Evolutionary conservation across 2,888 invertebrate species (phyloP).

Genomic region (Sesia apiformis): DNA sequence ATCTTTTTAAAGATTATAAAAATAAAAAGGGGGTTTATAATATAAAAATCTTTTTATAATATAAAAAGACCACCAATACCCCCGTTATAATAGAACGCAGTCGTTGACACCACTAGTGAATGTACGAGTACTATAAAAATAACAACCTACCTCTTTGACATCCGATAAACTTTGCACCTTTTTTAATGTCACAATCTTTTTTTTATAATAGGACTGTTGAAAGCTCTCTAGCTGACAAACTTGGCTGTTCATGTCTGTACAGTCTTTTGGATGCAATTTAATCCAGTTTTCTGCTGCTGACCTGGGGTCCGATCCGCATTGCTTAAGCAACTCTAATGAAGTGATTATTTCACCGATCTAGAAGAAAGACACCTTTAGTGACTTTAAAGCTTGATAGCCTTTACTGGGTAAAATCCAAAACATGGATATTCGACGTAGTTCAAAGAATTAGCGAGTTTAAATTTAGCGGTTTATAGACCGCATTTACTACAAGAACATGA

Average conservation of each 20-base stretch:
- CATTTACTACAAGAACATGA: no score
- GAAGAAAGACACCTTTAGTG: not conserved
- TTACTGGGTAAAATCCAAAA: no score
- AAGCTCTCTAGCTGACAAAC: slow-evolving; percentile 36
- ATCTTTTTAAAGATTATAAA: no score
- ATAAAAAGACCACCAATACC: no score
- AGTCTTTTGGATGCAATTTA: slow-evolving; percentile 41
- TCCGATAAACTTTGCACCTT: slow-evolving; percentile 17
- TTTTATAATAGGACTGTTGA: slow-evolving; percentile 35
- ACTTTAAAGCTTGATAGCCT: no score
- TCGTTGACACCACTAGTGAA: not conserved
- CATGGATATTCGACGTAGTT: no score
- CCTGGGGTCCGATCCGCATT: slow-evolving; percentile 32
- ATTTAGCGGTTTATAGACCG: no score
- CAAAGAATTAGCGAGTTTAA: no score
- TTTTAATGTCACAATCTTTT: slow-evolving; percentile 24
- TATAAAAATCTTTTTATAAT: no score
- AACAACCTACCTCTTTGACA: slow-evolving; percentile 15
- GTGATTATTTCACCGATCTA: slow-evolving; percentile 48
- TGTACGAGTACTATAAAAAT: not conserved
- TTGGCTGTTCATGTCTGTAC: slow-evolving; percentile 41
- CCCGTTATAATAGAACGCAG: not conserved
- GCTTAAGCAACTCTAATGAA: slow-evolving; percentile 45
- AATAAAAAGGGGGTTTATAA: no score
- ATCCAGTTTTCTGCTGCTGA: slow-evolving; percentile 38